Percentiles rank a stretch among this genome's conserved stretches.
These are phyloP conservation scores for Brenthis ino DNA, from an alignment of 2,888 invertebrate genomes.

Conservation along the genomic window DNA sequence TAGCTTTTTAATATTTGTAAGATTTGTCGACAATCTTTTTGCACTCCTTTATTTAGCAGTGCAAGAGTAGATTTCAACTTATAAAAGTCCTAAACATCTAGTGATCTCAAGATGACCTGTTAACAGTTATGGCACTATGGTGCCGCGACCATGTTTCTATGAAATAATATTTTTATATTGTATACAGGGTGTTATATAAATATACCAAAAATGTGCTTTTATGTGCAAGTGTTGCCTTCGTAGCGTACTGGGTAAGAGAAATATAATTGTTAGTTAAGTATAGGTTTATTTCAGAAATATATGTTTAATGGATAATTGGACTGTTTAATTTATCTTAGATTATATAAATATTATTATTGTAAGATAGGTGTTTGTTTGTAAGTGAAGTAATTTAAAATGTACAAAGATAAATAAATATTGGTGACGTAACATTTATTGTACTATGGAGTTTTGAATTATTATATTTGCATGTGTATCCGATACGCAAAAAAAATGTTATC, in stretches of 20 bases:
- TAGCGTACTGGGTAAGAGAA: constrained; percentile 51
- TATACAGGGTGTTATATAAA: constrained; percentile 79
- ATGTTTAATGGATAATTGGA: constrained; percentile 51
- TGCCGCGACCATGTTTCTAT: constrained; percentile 64
- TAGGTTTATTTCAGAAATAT: constrained; percentile 24
- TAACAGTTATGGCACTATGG: constrained; percentile 66
- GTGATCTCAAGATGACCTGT: constrained; percentile 74
- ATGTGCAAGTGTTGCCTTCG: constrained; percentile 76
- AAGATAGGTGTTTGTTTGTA: constrained; percentile 44
- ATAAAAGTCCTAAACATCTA: constrained; percentile 43
- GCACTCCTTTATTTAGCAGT: constrained; percentile 11
- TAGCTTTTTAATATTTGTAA: constrained; percentile 19
- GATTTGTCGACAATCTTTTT: constrained; percentile 13
- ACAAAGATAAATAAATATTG: constrained; percentile 51
- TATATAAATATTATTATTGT: constrained; percentile 46
- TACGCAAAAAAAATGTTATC: neutral
- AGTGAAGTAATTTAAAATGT: constrained; percentile 50
- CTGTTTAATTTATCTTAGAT: constrained; percentile 60
- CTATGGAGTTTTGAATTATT: constrained; percentile 2
- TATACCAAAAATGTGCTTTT: constrained; percentile 81
- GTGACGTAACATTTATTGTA: constrained; percentile 40
- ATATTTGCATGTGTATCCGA: constrained; percentile 7
- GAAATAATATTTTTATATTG: constrained; percentile 75
- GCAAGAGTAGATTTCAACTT: constrained; percentile 3
- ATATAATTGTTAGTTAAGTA: constrained; percentile 37